A percentile compares a stretch with the other conserved stretches of the same genome.
Evolutionary conservation across 2,113 vertebrate genomes (phyloP).

Genomic region (Thalassoma bifasciatum): DNA sequence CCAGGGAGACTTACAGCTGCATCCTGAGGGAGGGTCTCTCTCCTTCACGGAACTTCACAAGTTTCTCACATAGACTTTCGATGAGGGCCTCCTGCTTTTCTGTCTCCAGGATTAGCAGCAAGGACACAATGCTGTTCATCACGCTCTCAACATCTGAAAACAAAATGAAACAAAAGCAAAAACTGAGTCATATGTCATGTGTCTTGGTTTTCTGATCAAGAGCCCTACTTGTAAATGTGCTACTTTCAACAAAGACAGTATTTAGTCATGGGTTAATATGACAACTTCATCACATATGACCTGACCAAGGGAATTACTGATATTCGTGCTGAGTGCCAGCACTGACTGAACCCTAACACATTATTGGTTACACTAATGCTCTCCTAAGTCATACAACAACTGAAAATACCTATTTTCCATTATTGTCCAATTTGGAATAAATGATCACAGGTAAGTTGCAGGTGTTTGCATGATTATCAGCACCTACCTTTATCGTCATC

Average conservation of each 20-base stretch:
- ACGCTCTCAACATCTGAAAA: slow-evolving; percentile 94
- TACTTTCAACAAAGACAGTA: too few relatives aligned
- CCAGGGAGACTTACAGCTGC: slow-evolving; percentile 89
- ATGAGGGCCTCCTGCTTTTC: slow-evolving; percentile 96
- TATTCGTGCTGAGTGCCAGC: background rate
- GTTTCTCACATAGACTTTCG: slow-evolving; percentile 96
- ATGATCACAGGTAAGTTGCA: rapidly evolving
- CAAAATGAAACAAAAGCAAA: too few relatives aligned
- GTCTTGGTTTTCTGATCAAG: background rate
- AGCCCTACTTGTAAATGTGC: background rate
- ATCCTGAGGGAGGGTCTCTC: slow-evolving; percentile 95
- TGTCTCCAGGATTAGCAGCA: slow-evolving; percentile 95
- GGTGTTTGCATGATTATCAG: background rate
- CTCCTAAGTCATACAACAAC: too few relatives aligned
- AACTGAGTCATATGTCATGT: background rate
- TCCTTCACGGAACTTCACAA: slow-evolving; percentile 96
- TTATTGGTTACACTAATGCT: too few relatives aligned
- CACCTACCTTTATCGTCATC: slow-evolving; percentile 96
- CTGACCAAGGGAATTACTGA: background rate
- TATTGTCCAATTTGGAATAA: background rate
- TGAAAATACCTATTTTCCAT: too few relatives aligned
- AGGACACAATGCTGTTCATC: slow-evolving; percentile 98
- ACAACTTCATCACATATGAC: background rate
- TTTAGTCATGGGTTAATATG: background rate
- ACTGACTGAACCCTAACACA: too few relatives aligned